Percentiles rank a stretch among this genome's conserved stretches.
Conservation (phyloP, 2,888 invertebrate genomes). For the Mesochorus sp. region DNA sequence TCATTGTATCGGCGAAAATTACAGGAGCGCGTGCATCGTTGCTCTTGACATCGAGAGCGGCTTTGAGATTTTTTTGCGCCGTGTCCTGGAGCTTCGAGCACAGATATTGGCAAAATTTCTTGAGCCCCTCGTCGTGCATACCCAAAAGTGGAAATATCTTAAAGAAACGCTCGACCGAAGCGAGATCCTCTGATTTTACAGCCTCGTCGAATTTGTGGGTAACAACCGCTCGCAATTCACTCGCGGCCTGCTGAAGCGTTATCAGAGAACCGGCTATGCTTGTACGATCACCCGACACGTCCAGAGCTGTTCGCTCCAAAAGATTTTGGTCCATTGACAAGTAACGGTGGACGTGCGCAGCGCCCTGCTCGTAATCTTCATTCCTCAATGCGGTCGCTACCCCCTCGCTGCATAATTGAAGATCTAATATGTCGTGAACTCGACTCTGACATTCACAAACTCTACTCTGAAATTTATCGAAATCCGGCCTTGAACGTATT, state of each 20-base stretch:
- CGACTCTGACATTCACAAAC: slow-evolving; percentile 97
- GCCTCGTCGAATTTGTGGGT: slow-evolving; percentile 95
- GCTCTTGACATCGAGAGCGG: slow-evolving; percentile 86
- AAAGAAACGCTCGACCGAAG: slow-evolving; percentile 96
- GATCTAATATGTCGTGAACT: slow-evolving; percentile 96
- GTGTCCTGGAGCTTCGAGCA: slow-evolving; percentile 89
- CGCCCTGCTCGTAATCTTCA: slow-evolving; percentile 98
- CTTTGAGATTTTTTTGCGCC: slow-evolving; percentile 88
- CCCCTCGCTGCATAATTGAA: slow-evolving; percentile 98
- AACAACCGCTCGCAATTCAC: slow-evolving; percentile 88
- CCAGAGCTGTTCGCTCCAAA: slow-evolving; percentile 89
- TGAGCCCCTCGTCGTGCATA: slow-evolving; percentile 94
- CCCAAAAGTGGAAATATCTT: slow-evolving; percentile 98
- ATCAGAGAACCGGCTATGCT: slow-evolving; percentile 88
- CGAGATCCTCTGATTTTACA: slow-evolving; percentile 92
- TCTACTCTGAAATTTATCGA: slow-evolving; percentile 86
- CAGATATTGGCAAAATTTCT: slow-evolving; percentile 93
- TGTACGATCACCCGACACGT: slow-evolving; percentile 88
- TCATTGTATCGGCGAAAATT: slow-evolving; percentile 93
- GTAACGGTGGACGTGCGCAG: slow-evolving; percentile 97
- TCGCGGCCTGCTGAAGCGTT: slow-evolving; percentile 89
- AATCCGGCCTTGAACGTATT: too few species aligned
- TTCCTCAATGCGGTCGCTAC: slow-evolving; percentile 96
- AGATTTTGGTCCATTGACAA: slow-evolving; percentile 95
- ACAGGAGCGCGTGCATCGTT: slow-evolving; percentile 89